Conservation (phyloP, 2,888 invertebrate genomes). For the Parapristionchus giblindavisi region DNA sequence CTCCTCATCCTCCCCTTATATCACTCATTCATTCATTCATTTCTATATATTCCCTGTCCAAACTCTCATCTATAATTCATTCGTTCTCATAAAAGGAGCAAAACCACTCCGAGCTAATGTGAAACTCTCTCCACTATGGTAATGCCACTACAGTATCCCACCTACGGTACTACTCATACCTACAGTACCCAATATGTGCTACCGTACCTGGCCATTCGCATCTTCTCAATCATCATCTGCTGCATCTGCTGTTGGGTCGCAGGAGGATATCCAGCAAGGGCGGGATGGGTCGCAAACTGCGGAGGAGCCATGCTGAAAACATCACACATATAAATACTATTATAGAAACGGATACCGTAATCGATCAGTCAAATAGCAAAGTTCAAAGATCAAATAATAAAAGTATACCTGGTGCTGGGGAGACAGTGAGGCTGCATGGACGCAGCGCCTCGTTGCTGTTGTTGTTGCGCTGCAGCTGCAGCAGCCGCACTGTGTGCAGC, state of each 20-base stretch:
- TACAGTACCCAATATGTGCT: too few relatives aligned
- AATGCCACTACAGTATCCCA: too few relatives aligned
- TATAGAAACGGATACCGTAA: not conserved
- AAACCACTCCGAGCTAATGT: too few relatives aligned
- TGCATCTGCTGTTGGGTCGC: slow-evolving; percentile 8
- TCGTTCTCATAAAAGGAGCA: too few relatives aligned
- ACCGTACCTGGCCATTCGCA: slow-evolving; percentile 19
- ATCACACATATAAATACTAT: not conserved
- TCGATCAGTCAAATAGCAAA: not conserved
- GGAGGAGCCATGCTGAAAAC: too few relatives aligned
- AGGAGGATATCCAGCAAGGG: slow-evolving; percentile 19
- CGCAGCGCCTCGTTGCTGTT: not conserved
- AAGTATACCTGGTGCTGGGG: slow-evolving; percentile 28
- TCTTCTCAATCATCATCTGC: slow-evolving; percentile 3
- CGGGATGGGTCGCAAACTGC: slow-evolving; percentile 29
- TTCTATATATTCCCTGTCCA: too few relatives aligned
- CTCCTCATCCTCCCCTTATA: too few relatives aligned
- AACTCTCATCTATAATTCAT: too few relatives aligned
- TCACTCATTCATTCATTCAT: too few relatives aligned
- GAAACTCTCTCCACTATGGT: too few relatives aligned
- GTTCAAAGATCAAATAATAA: too few relatives aligned
- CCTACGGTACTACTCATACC: too few relatives aligned
- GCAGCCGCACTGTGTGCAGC: slow-evolving; percentile 40
- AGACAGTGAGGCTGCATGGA: slow-evolving; percentile 23
- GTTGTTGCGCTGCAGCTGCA: slow-evolving; percentile 38